Percentiles rank a stretch among this genome's conserved stretches.
These are phyloP conservation scores for Troides helena DNA, from an alignment of 2,888 invertebrate species.

Conservation along the genomic window DNA sequence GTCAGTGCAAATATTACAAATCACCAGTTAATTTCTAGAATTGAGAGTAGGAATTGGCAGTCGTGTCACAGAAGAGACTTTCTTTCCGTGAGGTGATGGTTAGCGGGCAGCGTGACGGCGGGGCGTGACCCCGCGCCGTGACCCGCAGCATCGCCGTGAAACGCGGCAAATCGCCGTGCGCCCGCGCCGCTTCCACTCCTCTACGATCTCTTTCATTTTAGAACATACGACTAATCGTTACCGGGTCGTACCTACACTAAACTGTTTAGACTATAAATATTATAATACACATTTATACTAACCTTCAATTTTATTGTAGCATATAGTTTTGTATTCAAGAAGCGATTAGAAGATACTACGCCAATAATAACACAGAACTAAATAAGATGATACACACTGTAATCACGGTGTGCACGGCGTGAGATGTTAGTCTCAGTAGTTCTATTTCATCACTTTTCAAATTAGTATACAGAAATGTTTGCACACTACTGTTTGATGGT, in stretches of 20 bases:
- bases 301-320: no score
- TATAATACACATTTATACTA: not conserved
- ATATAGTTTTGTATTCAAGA: no score
- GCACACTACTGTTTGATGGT: no score
- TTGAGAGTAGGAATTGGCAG: slow-evolving; percentile 22
- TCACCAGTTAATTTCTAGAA: no score
- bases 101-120: slow-evolving; percentile 49
- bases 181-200: slow-evolving; percentile 41
- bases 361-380: no score
- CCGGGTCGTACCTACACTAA: not conserved
- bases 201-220: slow-evolving; percentile 35
- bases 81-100: slow-evolving; percentile 58
- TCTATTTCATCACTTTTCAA: no score
- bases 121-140: slow-evolving; percentile 70
- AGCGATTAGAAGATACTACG: no score
- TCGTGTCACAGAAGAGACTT: slow-evolving; percentile 44
- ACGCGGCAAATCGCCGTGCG: slow-evolving; percentile 79
- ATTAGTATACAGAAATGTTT: no score
- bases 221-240: slow-evolving; percentile 34
- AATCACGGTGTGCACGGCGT: no score
- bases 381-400: no score
- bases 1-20: no score
- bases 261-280: not conserved
- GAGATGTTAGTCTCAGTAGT: no score
- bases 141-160: slow-evolving; percentile 68